These are phyloP conservation scores for Tineola bisselliella DNA, from an alignment of 2,888 invertebrate species.

Conservation along the genomic window DNA sequence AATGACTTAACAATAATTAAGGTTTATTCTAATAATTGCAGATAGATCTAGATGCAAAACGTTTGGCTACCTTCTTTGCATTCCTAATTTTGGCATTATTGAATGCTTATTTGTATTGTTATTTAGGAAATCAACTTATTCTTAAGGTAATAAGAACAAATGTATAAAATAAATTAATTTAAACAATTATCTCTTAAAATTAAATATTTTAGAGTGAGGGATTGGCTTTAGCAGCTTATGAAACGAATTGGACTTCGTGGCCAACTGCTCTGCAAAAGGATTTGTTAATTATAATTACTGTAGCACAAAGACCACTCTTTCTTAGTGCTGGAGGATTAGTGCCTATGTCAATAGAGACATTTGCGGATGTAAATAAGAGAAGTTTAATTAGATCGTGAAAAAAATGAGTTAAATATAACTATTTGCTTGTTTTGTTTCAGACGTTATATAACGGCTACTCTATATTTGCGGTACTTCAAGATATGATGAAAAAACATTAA, in stretches of 20 bases:
- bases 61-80: slow-evolving; percentile 34
- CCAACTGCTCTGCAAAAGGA: slow-evolving; percentile 43
- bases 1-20: background rate
- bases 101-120: slow-evolving; percentile 48
- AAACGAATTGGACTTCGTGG: slow-evolving; percentile 44
- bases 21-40: slow-evolving; percentile 21
- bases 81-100: slow-evolving; percentile 37
- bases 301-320: slow-evolving; percentile 37
- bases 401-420: background rate
- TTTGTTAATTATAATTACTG: slow-evolving; percentile 35
- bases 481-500: slow-evolving; percentile 21
- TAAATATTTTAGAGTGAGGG: slow-evolving; percentile 33
- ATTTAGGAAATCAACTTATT: slow-evolving; percentile 45
- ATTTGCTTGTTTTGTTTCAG: slow-evolving; percentile 28
- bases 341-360: slow-evolving; percentile 40
- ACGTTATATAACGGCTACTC: slow-evolving; percentile 55
- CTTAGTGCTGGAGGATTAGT: slow-evolving; percentile 46
- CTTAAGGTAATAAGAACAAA: slow-evolving; percentile 29
- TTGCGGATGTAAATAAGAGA: slow-evolving; percentile 30
- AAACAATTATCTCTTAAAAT: background rate
- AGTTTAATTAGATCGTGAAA: too few species aligned
- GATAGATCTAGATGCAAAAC: slow-evolving; percentile 35
- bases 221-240: slow-evolving; percentile 42
- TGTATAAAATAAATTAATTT: background rate
- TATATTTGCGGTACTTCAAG: slow-evolving; percentile 47